phyloP scores from a whole-genome alignment of 2,113 vertebrate species.

The Tupaia chinensis region DNA sequence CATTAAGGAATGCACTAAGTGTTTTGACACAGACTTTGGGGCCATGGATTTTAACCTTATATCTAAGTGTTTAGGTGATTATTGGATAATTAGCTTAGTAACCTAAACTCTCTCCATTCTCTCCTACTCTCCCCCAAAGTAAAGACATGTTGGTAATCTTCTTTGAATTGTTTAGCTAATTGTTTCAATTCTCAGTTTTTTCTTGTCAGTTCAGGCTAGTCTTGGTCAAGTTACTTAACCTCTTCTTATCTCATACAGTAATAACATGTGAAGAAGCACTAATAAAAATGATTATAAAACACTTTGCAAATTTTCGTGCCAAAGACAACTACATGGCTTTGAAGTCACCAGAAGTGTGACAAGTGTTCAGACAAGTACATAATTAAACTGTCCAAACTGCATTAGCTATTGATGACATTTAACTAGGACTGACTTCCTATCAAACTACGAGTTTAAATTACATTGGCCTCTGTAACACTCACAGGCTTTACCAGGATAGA shows the following conservation, averaged over 20 bases:
- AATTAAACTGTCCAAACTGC: slow-evolving; percentile 84
- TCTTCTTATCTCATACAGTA: slow-evolving; percentile 68
- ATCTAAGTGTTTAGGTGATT: slow-evolving; percentile 31
- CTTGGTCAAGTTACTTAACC: slow-evolving; percentile 80
- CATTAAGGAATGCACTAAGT: neutral
- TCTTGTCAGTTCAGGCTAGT: slow-evolving; percentile 64
- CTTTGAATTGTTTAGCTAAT: slow-evolving; percentile 65
- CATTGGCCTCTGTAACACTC: slow-evolving; percentile 13
- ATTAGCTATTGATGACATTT: slow-evolving; percentile 77
- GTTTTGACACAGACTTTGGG: slow-evolving; percentile 32
- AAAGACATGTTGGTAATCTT: slow-evolving; percentile 57
- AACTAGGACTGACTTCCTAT: slow-evolving; percentile 74
- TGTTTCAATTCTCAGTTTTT: slow-evolving; percentile 62
- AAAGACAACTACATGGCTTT: slow-evolving; percentile 71
- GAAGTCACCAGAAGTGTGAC: slow-evolving; percentile 79
- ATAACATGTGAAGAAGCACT: slow-evolving; percentile 69
- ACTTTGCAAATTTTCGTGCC: slow-evolving; percentile 78
- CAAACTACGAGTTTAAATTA: slow-evolving; percentile 66
- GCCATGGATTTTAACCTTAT: slow-evolving; percentile 39
- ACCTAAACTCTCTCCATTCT: slow-evolving; percentile 16
- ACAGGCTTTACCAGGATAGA: slow-evolving; percentile 9
- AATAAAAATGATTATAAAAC: slow-evolving; percentile 81
- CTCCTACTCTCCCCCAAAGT: neutral
- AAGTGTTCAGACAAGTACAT: slow-evolving; percentile 80
- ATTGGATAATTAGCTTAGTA: slow-evolving; percentile 57